Conservation (phyloP, 2,888 invertebrate species). For the Biston stratarius region DNA sequence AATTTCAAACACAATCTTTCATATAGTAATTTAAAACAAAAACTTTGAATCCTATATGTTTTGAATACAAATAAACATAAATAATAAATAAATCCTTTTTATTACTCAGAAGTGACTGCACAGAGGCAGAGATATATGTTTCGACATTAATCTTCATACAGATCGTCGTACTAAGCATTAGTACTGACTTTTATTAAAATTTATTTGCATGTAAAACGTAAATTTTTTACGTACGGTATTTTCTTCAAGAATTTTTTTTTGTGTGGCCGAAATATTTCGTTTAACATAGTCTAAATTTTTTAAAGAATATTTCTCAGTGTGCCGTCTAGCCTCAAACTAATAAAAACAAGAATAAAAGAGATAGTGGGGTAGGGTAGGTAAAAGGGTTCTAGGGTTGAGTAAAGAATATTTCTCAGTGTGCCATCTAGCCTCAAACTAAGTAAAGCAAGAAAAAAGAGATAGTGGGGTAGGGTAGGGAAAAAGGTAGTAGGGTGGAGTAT, state of each 20-base stretch:
- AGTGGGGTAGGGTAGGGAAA: too few relatives aligned
- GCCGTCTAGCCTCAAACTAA: too few relatives aligned
- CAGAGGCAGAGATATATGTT: background rate
- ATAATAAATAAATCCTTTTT: background rate
- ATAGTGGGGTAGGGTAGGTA: too few relatives aligned
- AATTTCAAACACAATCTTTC: too few relatives aligned
- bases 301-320: background rate
- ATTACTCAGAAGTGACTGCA: background rate
- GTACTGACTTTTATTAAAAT: slow-evolving; percentile 14
- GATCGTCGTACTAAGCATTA: slow-evolving; percentile 9
- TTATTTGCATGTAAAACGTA: slow-evolving; percentile 1
- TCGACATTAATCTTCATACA: slow-evolving; percentile 10
- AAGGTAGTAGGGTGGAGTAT: too few relatives aligned
- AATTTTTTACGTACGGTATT: background rate
- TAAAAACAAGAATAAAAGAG: too few relatives aligned
- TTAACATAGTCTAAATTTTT: background rate
- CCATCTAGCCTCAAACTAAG: too few relatives aligned
- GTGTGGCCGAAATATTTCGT: too few relatives aligned
- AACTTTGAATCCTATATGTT: too few relatives aligned
- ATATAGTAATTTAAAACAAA: too few relatives aligned
- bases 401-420: background rate
- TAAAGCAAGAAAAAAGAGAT: too few relatives aligned
- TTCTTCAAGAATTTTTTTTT: background rate
- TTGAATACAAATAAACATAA: background rate
- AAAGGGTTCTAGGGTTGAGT: too few relatives aligned